Evolutionary conservation across 2,113 vertebrate genomes (phyloP).

Genomic region (Dipodomys merriami): DNA sequence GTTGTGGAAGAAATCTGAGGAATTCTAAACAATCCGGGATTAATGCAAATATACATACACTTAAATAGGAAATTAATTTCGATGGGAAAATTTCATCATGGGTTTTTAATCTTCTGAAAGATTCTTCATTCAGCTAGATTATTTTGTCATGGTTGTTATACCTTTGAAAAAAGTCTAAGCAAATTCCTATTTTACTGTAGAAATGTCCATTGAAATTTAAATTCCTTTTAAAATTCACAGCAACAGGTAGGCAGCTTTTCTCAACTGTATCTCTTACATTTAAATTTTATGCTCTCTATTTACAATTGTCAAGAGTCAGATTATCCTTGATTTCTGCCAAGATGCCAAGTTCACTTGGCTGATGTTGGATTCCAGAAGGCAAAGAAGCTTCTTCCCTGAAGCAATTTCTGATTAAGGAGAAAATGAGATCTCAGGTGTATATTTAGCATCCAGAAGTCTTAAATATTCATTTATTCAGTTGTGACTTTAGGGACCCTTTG

Average conservation of each 20-base stretch:
- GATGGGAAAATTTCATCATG: neutral
- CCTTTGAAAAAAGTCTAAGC: neutral
- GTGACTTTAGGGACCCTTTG: conserved; percentile 52
- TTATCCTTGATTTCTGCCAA: conserved; percentile 70
- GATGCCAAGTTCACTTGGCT: conserved; percentile 63
- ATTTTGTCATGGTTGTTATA: neutral
- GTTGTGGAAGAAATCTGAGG: conserved; percentile 6
- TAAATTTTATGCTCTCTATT: conserved; percentile 61
- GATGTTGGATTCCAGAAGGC: conserved; percentile 63
- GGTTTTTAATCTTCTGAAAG: conserved; percentile 52
- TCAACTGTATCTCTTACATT: neutral
- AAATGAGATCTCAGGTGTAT: conserved; percentile 73
- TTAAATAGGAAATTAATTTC: neutral
- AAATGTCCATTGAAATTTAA: conserved; percentile 16
- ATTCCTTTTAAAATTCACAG: conserved; percentile 30
- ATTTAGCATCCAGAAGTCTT: conserved; percentile 75
- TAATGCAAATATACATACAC: neutral
- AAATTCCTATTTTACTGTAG: neutral
- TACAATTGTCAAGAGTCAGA: conserved; percentile 52
- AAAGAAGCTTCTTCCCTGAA: conserved; percentile 68
- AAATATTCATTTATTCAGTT: conserved; percentile 74
- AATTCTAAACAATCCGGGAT: neutral
- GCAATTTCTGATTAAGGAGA: conserved; percentile 71
- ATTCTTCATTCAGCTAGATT: neutral
- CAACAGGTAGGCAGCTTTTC: conserved; percentile 44